These are phyloP conservation scores for Megaceryle torquata DNA, from an alignment of 2,113 vertebrate genomes.

Conservation along the genomic window DNA sequence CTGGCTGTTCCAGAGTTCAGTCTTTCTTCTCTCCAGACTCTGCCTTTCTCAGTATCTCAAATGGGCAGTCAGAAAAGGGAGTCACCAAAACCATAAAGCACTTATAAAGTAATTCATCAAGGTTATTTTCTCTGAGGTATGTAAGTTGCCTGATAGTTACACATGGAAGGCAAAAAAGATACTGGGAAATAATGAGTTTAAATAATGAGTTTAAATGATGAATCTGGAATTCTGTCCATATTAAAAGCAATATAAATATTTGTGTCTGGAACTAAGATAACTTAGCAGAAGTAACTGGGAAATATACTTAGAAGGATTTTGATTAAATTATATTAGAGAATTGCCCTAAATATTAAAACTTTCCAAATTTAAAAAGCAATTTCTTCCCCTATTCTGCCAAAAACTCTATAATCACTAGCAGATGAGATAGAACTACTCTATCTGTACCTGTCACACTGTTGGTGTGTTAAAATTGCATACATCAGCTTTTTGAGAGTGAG, in stretches of 20 bases:
- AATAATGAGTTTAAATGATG: neutral
- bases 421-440: neutral
- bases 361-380: neutral
- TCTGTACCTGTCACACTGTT: neutral
- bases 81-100: neutral
- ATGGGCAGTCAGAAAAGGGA: neutral
- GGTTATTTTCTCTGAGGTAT: neutral
- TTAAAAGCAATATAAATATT: neutral
- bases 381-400: neutral
- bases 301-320: neutral
- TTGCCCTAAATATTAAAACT: neutral
- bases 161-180: neutral
- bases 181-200: rapidly evolving
- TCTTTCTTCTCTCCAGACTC: neutral
- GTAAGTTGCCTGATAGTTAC: neutral
- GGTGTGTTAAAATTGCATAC: neutral
- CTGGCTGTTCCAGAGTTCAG: neutral
- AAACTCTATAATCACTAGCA: neutral
- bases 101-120: neutral
- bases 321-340: neutral
- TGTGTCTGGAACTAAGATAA: neutral
- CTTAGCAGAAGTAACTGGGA: neutral
- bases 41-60: neutral
- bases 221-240: neutral
- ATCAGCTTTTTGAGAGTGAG: neutral